phyloP scores from a whole-genome alignment of 2,888 invertebrate genomes.

The Sminthurinus aureus region DNA sequence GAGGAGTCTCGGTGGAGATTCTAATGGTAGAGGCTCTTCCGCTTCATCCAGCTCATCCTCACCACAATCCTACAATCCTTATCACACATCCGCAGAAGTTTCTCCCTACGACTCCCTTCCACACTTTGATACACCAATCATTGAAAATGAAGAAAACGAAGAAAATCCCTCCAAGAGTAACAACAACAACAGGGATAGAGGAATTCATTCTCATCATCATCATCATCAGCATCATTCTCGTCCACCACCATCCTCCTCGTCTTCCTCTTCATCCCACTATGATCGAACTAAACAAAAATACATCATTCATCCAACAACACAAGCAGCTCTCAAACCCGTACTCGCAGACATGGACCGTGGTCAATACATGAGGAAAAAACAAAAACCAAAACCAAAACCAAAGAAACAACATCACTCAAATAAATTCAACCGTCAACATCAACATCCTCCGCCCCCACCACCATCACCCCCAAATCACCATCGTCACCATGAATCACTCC shows the following conservation, averaged over 20 bases:
- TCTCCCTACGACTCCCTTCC: background rate
- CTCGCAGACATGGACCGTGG: background rate
- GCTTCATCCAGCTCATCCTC: background rate
- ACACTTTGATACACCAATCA: background rate
- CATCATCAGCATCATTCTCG: background rate
- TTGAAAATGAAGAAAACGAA: background rate
- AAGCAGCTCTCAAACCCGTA: background rate
- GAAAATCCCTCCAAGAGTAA: too few species aligned
- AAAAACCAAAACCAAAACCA: background rate
- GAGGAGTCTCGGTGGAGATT: background rate
- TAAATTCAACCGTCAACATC: background rate
- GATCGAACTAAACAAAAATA: constrained; percentile 38
- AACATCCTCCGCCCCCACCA: too few species aligned
- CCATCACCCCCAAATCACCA: background rate
- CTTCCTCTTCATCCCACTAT: constrained; percentile 24
- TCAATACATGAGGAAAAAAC: background rate
- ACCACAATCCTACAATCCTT: constrained; percentile 35
- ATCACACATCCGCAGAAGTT: constrained; percentile 20
- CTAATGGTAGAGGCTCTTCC: background rate
- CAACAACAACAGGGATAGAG: too few species aligned
- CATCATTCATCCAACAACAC: constrained; percentile 3
- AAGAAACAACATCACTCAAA: background rate
- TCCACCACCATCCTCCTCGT: background rate
- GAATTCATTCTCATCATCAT: too few species aligned
- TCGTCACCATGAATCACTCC: background rate